Evolutionary conservation across 2,797 vertebrate species (phyloP).

Genomic region (Erpetoichthys calabaricus): DNA sequence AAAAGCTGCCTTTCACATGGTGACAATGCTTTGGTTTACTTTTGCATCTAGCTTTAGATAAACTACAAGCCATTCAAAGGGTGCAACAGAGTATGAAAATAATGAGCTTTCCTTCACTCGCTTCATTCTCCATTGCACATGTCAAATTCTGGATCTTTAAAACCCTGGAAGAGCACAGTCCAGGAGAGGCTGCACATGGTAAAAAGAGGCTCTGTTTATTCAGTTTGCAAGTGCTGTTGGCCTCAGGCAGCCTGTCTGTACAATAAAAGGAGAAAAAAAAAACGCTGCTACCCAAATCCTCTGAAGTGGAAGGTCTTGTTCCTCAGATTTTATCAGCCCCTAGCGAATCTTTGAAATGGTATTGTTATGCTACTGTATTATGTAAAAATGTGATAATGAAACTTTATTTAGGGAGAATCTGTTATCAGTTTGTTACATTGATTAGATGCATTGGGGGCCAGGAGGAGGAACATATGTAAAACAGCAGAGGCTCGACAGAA

Average conservation of each 20-base stretch:
- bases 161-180: conserved; percentile 20
- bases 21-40: neutral
- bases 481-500: too few species aligned
- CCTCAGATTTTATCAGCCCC: neutral
- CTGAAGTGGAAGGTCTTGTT: neutral
- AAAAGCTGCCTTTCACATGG: conserved; percentile 3
- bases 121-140: conserved; percentile 32
- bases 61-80: conserved; percentile 31
- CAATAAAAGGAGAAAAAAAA: neutral
- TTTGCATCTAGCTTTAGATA: conserved; percentile 19
- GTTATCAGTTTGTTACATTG: too few species aligned
- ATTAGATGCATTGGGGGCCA: too few species aligned
- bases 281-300: neutral
- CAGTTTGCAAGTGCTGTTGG: neutral
- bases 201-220: conserved; percentile 9
- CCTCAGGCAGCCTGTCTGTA: neutral
- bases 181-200: neutral
- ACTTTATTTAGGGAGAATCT: neutral
- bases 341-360: neutral
- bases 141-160: conserved; percentile 29
- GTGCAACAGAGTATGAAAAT: conserved; percentile 49
- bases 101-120: conserved; percentile 36
- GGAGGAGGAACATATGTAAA: too few species aligned
- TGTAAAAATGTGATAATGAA: conserved; percentile 1
- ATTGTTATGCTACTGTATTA: neutral